phyloP scores from a whole-genome alignment of 92 coral and sea anemone genomes.

The Porites evermanni region DNA sequence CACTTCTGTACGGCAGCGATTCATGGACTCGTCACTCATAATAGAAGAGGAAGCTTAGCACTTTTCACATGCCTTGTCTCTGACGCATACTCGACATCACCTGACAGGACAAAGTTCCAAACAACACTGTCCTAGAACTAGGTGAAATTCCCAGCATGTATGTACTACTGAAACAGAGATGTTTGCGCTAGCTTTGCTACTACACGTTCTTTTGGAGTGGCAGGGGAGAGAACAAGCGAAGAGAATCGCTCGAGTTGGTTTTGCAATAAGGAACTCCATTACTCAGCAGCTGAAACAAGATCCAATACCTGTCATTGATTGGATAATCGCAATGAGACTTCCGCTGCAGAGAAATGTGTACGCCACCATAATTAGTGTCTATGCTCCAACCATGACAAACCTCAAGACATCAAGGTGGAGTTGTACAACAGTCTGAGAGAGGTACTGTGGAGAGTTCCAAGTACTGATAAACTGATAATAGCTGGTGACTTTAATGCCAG shows the following conservation, averaged over 20 bases:
- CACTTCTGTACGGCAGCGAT: too few species aligned
- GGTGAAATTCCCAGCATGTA: too few species aligned
- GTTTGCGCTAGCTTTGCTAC: too few species aligned
- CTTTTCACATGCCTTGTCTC: too few species aligned
- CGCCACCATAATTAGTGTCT: constrained; percentile 51
- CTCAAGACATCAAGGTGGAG: constrained; percentile 48
- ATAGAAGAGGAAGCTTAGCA: too few species aligned
- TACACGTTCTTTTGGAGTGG: constrained; percentile 38
- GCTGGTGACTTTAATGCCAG: too few species aligned
- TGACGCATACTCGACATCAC: too few species aligned
- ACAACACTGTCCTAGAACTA: too few species aligned
- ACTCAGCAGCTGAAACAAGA: constrained; percentile 21
- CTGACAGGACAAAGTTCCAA: too few species aligned
- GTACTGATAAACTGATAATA: constrained; percentile 2
- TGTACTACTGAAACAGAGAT: too few species aligned
- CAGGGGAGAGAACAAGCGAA: constrained; percentile 10
- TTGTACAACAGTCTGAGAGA: constrained; percentile 18
- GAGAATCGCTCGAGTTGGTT: constrained; percentile 48
- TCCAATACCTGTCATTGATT: constrained; percentile 37
- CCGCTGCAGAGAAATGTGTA: constrained; percentile 41
- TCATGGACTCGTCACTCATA: too few species aligned
- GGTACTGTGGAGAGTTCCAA: too few species aligned
- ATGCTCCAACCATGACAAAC: constrained; percentile 56
- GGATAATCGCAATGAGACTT: constrained; percentile 57
- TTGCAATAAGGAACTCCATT: constrained; percentile 10